Evolutionary conservation across 2,113 vertebrate genomes (phyloP).

Genomic region (Phycodurus eques): DNA sequence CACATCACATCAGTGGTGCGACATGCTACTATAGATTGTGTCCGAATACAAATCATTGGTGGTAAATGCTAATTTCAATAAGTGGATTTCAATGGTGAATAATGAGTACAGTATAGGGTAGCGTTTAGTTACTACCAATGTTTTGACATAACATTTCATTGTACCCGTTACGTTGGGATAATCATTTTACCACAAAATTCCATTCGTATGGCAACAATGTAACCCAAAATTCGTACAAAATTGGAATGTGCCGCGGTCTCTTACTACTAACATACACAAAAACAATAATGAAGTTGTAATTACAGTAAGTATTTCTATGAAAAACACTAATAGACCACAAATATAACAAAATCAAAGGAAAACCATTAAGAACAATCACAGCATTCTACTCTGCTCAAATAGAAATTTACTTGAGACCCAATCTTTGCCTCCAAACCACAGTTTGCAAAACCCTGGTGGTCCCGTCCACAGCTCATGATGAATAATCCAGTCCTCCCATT

Average conservation of each 20-base stretch:
- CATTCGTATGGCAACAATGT: too few relatives aligned
- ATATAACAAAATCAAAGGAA: too few relatives aligned
- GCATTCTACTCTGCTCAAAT: background rate
- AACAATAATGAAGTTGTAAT: too few relatives aligned
- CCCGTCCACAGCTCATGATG: background rate
- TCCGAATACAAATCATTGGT: background rate
- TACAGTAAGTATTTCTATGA: too few relatives aligned
- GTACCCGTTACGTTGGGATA: too few relatives aligned
- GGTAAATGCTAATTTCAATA: background rate
- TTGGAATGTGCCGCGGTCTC: too few relatives aligned
- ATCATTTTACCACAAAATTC: too few relatives aligned
- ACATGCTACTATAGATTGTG: background rate
- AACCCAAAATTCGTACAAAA: too few relatives aligned
- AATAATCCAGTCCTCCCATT: background rate
- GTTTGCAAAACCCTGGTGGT: background rate
- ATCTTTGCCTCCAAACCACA: background rate
- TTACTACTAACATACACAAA: too few relatives aligned
- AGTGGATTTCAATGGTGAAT: background rate
- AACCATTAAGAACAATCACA: too few relatives aligned
- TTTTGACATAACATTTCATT: background rate
- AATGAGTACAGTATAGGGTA: background rate
- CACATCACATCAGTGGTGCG: slow-evolving; percentile 8
- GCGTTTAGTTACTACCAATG: background rate
- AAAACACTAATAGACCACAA: too few relatives aligned
- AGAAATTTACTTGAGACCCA: background rate